Conservation (phyloP, 2,797 vertebrate species). For the Onychomys leucogaster region DNA sequence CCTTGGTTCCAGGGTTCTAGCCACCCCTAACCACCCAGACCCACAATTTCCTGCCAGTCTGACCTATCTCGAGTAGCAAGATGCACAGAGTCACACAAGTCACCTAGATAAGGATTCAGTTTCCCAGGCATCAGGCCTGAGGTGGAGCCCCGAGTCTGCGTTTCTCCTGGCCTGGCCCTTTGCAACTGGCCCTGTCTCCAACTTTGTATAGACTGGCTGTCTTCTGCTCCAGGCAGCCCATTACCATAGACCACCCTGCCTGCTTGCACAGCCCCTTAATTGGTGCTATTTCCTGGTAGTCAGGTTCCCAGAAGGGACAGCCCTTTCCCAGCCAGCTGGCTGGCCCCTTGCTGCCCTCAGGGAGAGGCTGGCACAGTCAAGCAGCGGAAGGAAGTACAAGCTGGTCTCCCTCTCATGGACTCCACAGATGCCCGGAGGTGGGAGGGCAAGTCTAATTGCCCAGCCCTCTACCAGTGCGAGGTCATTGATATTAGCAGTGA, state of each 20-base stretch:
- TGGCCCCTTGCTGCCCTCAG: neutral
- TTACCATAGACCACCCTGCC: neutral
- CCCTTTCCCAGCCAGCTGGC: constrained; percentile 32
- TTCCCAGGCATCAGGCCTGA: neutral
- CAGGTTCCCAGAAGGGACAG: constrained; percentile 62
- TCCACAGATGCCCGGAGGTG: neutral
- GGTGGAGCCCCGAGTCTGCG: rapidly evolving
- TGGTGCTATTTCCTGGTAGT: neutral
- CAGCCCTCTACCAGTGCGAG: neutral
- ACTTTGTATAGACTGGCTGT: neutral
- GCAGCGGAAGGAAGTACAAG: neutral
- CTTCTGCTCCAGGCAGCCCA: neutral
- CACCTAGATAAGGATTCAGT: neutral
- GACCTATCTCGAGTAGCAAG: neutral
- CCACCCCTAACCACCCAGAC: neutral
- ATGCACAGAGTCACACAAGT: neutral
- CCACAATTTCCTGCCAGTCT: neutral
- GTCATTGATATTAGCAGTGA: neutral
- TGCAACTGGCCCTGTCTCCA: rapidly evolving
- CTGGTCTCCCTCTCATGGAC: neutral
- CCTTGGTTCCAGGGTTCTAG: neutral
- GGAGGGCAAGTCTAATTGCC: neutral
- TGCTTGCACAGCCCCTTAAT: neutral
- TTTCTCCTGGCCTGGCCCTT: neutral
- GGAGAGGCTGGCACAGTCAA: neutral